phyloP scores from a whole-genome alignment of 1,140 invertebrate genomes.

The Nasonia vitripennis region DNA sequence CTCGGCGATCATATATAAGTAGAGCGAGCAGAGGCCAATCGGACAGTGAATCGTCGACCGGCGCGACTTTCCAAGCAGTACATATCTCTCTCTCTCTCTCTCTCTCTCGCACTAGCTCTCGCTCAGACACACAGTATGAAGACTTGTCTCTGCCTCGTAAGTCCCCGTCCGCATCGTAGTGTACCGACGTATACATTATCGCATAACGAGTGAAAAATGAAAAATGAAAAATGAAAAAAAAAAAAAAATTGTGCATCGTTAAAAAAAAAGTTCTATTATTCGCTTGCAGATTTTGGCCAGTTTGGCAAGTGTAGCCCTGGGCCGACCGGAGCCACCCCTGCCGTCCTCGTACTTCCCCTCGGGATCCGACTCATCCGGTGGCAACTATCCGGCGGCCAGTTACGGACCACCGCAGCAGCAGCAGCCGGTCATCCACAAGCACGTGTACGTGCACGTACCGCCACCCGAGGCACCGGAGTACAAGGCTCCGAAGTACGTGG shows the following conservation, averaged over 20 bases:
- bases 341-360: constrained; percentile 50
- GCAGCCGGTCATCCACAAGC: constrained; percentile 86
- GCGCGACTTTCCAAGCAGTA: no score
- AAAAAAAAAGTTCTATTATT: no score
- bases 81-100: no score
- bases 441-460: constrained; percentile 90
- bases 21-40: not conserved
- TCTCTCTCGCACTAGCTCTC: no score
- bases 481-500: constrained; percentile 76
- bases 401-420: constrained; percentile 84
- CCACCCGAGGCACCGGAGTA: constrained; percentile 86
- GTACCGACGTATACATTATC: no score
- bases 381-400: constrained; percentile 75
- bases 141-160: not conserved
- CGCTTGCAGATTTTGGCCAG: constrained; percentile 27
- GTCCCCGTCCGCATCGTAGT: not conserved
- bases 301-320: constrained; percentile 9
- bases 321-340: constrained; percentile 37
- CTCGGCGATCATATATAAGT: not conserved
- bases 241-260: not conserved
- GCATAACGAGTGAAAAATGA: no score
- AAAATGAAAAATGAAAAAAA: no score
- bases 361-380: constrained; percentile 2
- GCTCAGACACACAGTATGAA: not conserved
- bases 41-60: not conserved